Base-by-base conservation (phyloP, 2,888 invertebrate genomes). In the Rhogogaster chlorosoma region DNA sequence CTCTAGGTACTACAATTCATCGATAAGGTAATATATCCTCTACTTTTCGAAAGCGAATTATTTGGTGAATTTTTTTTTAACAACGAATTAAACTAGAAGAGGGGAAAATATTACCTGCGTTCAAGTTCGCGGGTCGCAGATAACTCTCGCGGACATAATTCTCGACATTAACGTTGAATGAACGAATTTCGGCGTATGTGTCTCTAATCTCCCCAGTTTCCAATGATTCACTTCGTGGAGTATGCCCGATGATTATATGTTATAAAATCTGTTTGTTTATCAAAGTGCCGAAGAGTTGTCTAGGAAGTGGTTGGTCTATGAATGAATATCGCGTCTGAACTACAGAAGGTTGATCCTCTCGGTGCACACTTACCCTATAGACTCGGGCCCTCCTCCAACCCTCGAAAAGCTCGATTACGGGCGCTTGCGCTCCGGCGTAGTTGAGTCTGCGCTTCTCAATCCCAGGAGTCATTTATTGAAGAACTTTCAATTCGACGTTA, bases 261-360 rank as follows among this genome's bases (percentile, higher is more conserved):
- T n/a, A 53, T 53, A n/a, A 53, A 53, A 53, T 53, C 1, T 53
- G 67, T 67, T 67, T 67, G 67, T 67, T 67, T 67, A 67, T 67
- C 67, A 32, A 67, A 67, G 32, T 32, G 32, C 53, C 22, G n/a
- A 57, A 10, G 10, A 61, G n/a, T 61, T 57, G 6, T 80, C 57
- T 80, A 49, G 22, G 29, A 29, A 83, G 64, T 49, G 83, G 84
- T 84, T 83, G 64, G 70, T 77, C 88, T 86, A 89, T 90, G 90
- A 91, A 91, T 90, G 89, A 86, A 87, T 80, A 86, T 84, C 85
- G 86, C 85, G 64, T 64, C 61, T 73, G 84, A 86, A 49, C 85
- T 84, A 38, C 36, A n/a, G 84, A 87, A 75, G 75, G 84, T 80
- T 26, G 64, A 67, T 82, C 85, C 82, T 86, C 86, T 86, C 86